These are phyloP conservation scores for Prunella himalayana DNA, from an alignment of 2,113 vertebrate genomes.

Conservation along the genomic window DNA sequence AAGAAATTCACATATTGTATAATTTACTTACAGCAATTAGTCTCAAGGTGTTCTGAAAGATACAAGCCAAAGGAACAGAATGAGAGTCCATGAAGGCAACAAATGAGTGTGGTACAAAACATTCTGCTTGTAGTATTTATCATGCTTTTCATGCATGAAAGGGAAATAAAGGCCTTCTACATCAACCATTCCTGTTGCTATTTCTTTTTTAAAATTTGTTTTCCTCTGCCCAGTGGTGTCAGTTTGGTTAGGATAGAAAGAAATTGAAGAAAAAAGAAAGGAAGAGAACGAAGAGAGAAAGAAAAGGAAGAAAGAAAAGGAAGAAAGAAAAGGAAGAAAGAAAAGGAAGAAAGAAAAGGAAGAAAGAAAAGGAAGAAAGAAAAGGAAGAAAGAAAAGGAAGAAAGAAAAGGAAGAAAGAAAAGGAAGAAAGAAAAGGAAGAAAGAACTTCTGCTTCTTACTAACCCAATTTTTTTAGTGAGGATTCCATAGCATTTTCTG, in stretches of 20 bases:
- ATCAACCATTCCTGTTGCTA: neutral
- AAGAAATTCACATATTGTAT: neutral
- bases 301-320: neutral
- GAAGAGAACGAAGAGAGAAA: too few species aligned
- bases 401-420: neutral
- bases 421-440: too few species aligned
- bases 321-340: too few species aligned
- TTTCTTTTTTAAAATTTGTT: neutral
- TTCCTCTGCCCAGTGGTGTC: neutral
- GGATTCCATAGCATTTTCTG: neutral
- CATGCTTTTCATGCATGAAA: neutral
- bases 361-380: neutral
- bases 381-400: neutral
- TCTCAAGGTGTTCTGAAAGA: neutral
- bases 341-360: neutral
- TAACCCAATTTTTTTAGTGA: neutral
- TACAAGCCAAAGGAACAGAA: neutral
- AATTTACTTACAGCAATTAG: neutral
- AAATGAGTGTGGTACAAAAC: neutral
- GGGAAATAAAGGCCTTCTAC: neutral
- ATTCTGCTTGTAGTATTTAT: neutral
- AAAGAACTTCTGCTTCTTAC: neutral
- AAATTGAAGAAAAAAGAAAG: neutral
- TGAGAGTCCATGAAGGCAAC: neutral
- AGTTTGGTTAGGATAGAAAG: neutral